These are phyloP conservation scores for Centruroides vittatus DNA, from an alignment of 1,140 invertebrate species.

Conservation along the genomic window DNA sequence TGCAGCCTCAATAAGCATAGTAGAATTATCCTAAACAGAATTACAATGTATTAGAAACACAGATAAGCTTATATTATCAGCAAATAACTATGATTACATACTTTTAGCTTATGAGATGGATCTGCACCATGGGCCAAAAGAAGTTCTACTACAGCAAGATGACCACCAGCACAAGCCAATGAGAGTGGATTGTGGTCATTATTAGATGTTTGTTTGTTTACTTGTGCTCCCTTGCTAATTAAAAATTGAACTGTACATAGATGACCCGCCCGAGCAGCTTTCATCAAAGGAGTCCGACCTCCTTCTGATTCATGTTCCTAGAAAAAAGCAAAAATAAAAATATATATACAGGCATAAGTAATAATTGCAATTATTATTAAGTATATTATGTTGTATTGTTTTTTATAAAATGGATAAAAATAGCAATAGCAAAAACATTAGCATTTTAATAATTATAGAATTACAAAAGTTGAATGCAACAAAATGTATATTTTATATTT, in stretches of 20 bases:
- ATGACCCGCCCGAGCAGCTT: slow-evolving; percentile 97
- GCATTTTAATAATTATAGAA: too few relatives aligned
- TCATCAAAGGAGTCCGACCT: slow-evolving; percentile 91
- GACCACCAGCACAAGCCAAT: slow-evolving; percentile 90
- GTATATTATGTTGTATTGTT: too few relatives aligned
- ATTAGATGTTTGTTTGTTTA: slow-evolving; percentile 84
- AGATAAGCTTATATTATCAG: not conserved
- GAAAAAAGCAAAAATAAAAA: slow-evolving; percentile 14
- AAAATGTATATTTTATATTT: too few relatives aligned
- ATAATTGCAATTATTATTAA: too few relatives aligned
- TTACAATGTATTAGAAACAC: too few relatives aligned
- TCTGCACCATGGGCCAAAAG: slow-evolving; percentile 79
- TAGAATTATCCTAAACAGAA: slow-evolving; percentile 71
- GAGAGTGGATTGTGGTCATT: slow-evolving; percentile 97
- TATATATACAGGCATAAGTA: not conserved
- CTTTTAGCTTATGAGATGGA: slow-evolving; percentile 88
- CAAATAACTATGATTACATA: slow-evolving; percentile 20
- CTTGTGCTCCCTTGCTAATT: slow-evolving; percentile 82
- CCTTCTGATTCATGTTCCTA: slow-evolving; percentile 86
- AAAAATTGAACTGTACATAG: slow-evolving; percentile 95
- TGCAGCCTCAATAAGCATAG: slow-evolving; percentile 95
- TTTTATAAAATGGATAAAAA: too few relatives aligned
- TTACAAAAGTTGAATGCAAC: too few relatives aligned
- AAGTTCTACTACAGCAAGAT: slow-evolving; percentile 79
- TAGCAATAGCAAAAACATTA: too few relatives aligned